Percentiles rank a stretch among this genome's conserved stretches.
Evolutionary conservation across 2,888 invertebrate genomes (phyloP).

Genomic region (Muschampia plurimacula): DNA sequence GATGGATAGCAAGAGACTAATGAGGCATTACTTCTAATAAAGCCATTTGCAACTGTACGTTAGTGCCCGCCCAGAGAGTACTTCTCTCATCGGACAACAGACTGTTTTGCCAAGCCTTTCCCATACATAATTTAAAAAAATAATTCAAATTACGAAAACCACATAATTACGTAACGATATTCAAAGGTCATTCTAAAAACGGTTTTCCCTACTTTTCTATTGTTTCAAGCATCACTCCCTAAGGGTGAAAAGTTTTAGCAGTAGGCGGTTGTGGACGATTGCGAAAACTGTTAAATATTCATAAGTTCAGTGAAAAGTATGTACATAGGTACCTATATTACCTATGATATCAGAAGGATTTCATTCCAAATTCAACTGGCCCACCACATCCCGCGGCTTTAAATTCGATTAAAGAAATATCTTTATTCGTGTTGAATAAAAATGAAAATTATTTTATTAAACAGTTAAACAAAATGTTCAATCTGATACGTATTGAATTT

Average conservation of each 20-base stretch:
- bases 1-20: too few relatives aligned
- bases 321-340: neutral
- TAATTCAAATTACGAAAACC: conserved; percentile 2
- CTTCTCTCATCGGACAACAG: neutral
- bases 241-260: conserved; percentile 3
- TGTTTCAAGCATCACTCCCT: neutral
- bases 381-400: neutral
- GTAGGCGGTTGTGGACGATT: conserved; percentile 2
- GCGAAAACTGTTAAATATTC: conserved; percentile 6
- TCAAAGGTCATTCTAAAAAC: neutral
- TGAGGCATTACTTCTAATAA: too few relatives aligned
- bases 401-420: neutral
- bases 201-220: neutral
- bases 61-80: neutral
- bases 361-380: conserved; percentile 1
- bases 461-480: neutral
- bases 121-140: neutral
- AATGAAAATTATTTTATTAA: neutral
- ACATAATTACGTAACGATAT: neutral
- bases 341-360: neutral
- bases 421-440: neutral
- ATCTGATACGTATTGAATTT: too few relatives aligned
- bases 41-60: neutral
- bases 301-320: neutral
- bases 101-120: neutral